Conservation (phyloP, 2,797 vertebrate genomes). For the Malacoraja senta region DNA sequence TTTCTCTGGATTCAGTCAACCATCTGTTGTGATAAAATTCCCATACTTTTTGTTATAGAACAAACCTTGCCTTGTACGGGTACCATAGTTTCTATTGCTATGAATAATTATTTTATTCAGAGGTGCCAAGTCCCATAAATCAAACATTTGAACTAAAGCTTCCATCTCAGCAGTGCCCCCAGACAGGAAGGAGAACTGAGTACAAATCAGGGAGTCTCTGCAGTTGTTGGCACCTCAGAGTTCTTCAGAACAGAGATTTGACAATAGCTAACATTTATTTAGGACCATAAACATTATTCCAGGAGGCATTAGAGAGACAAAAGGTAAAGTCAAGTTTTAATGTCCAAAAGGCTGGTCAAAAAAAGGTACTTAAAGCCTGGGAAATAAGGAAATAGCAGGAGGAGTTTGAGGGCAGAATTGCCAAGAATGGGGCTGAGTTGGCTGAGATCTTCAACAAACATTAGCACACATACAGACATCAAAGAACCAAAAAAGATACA, state of each 20-base stretch:
- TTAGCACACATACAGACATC: background rate
- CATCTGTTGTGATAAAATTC: background rate
- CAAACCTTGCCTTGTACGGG: constrained; percentile 3
- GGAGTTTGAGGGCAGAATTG: background rate
- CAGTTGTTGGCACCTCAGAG: background rate
- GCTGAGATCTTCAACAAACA: background rate
- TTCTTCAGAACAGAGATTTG: background rate
- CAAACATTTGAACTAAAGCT: background rate
- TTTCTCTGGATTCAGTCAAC: background rate
- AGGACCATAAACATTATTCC: background rate
- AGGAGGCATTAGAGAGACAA: background rate
- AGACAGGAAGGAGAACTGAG: background rate
- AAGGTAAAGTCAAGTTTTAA: background rate
- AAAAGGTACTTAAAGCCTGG: background rate
- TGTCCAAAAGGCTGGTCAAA: background rate
- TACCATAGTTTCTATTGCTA: constrained; percentile 6
- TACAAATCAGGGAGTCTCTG: background rate
- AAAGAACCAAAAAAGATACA: background rate
- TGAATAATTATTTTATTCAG: background rate
- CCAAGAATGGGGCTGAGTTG: background rate
- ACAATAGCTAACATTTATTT: background rate
- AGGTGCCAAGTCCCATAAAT: constrained; percentile 4
- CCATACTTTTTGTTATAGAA: background rate
- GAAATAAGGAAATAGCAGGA: background rate
- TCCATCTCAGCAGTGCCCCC: background rate